Evolutionary conservation across 2,113 vertebrate species (phyloP).

Genomic region (Lepus europaeus): DNA sequence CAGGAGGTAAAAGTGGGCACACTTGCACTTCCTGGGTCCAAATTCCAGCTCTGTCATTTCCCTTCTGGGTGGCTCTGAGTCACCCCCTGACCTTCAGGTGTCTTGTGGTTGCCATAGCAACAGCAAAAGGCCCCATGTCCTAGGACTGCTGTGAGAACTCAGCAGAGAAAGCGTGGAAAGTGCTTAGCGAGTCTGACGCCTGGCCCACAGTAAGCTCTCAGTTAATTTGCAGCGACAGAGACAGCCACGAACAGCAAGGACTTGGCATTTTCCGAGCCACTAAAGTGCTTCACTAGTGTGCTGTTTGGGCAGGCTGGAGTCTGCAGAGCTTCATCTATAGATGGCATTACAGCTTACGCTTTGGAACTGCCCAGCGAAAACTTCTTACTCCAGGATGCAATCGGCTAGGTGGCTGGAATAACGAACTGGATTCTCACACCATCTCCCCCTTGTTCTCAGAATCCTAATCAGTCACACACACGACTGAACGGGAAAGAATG

Average conservation of each 20-base stretch:
- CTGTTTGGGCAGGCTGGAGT: background rate
- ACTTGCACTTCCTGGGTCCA: background rate
- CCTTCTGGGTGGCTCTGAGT: background rate
- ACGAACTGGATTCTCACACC: background rate
- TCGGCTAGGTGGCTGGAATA: background rate
- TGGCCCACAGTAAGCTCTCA: background rate
- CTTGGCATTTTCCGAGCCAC: background rate
- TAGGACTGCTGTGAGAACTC: background rate
- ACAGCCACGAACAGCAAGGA: background rate
- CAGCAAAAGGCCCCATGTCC: background rate
- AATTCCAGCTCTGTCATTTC: background rate
- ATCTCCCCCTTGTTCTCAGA: background rate
- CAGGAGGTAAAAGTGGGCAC: background rate
- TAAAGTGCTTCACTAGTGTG: background rate
- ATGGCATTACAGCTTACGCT: background rate
- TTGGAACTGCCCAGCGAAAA: background rate
- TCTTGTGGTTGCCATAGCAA: background rate
- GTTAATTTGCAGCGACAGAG: background rate
- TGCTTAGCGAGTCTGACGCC: background rate
- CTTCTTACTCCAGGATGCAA: background rate
- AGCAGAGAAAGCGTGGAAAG: background rate
- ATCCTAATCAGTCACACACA: background rate
- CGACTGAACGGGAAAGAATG: background rate
- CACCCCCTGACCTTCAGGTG: background rate
- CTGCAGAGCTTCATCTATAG: background rate